A percentile compares a stretch with the other conserved stretches of the same genome.
Evolutionary conservation across 2,888 invertebrate genomes (phyloP).

Genomic region (Cyaniris semiargus): DNA sequence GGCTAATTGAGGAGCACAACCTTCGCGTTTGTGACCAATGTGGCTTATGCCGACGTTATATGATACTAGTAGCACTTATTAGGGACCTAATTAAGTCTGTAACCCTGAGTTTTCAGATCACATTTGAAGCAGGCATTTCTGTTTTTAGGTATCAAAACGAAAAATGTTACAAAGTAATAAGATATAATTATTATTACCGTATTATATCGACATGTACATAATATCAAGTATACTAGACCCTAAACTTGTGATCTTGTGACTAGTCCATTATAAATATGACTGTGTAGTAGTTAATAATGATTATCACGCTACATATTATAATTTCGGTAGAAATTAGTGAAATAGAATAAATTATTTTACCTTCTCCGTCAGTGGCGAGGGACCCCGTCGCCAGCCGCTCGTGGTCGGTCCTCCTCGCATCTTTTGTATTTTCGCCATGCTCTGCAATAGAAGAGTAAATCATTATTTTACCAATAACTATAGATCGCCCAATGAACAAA

Average conservation of each 20-base stretch:
- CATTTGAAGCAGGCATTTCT: background rate
- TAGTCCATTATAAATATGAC: background rate
- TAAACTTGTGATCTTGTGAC: background rate
- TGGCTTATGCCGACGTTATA: background rate
- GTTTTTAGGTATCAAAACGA: background rate
- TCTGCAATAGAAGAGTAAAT: slow-evolving; percentile 53
- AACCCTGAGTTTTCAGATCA: slow-evolving; percentile 5
- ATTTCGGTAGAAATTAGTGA: background rate
- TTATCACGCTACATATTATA: background rate
- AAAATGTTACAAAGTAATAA: background rate
- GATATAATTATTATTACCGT: background rate
- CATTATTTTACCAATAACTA: background rate
- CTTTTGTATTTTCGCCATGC: slow-evolving; percentile 84
- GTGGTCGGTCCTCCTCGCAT: slow-evolving; percentile 82
- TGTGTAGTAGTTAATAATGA: no score
- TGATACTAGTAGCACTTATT: background rate
- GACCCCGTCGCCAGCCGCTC: slow-evolving; percentile 86
- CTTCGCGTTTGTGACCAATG: slow-evolving; percentile 34
- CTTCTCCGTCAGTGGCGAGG: slow-evolving; percentile 91
- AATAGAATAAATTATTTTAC: slow-evolving; percentile 63
- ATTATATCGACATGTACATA: no score
- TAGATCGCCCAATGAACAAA: no score
- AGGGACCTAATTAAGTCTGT: slow-evolving; percentile 12
- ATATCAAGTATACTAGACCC: background rate
- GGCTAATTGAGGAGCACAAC: slow-evolving; percentile 43